Conservation (phyloP, 2,113 vertebrate genomes). For the Pangasianodon hypophthalmus region DNA sequence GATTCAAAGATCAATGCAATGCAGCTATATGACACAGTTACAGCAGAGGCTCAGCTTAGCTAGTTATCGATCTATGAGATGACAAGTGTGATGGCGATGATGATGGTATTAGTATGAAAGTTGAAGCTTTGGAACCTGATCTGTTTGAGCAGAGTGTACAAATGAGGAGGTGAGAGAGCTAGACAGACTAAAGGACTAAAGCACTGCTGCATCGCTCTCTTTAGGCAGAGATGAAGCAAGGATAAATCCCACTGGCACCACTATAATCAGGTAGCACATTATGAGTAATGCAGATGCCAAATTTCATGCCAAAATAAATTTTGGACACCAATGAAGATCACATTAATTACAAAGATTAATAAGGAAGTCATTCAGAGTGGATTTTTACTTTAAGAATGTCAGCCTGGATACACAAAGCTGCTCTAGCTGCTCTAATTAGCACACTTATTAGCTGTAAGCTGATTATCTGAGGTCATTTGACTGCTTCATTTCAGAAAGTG, state of each 20-base stretch:
- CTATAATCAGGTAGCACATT: not conserved
- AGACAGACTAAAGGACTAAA: not conserved
- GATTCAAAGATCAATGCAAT: not conserved
- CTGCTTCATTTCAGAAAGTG: not conserved
- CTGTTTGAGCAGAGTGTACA: not conserved
- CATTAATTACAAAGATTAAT: not conserved
- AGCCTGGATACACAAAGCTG: not conserved
- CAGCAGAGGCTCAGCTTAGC: not conserved
- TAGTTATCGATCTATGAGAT: not conserved
- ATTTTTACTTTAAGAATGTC: not conserved
- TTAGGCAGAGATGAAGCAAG: no score
- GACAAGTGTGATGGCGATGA: not conserved
- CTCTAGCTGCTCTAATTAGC: not conserved
- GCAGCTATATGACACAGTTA: not conserved
- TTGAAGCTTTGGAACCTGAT: not conserved
- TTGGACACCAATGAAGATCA: not conserved
- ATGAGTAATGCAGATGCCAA: not conserved
- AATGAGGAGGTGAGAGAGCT: not conserved
- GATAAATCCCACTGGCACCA: not conserved
- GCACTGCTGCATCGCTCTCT: not conserved
- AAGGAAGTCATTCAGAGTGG: not conserved
- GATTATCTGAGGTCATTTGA: not conserved
- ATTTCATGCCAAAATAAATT: not conserved
- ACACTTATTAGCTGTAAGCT: not conserved
- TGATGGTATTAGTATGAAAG: not conserved